Conservation (phyloP, 2,797 vertebrate genomes). For the Garrulus glandarius region DNA sequence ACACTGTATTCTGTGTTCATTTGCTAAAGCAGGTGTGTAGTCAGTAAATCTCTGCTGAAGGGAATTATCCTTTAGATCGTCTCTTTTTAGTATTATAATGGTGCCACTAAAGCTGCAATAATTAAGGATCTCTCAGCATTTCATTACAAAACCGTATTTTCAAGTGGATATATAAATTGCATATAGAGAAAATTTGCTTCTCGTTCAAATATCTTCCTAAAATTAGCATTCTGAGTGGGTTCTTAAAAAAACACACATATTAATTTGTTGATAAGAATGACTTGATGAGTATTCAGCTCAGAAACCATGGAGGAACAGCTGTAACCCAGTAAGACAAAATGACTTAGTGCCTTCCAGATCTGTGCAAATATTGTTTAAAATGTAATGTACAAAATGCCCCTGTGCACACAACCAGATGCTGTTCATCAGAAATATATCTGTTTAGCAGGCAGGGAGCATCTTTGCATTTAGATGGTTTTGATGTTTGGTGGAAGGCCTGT, state of each 20-base stretch:
- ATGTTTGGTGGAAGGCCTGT: neutral
- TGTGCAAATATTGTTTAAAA: neutral
- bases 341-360: neutral
- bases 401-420: neutral
- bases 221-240: conserved; percentile 33
- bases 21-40: conserved; percentile 61
- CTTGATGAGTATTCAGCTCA: conserved; percentile 13
- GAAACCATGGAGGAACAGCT: conserved; percentile 27
- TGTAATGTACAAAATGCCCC: neutral
- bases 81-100: conserved; percentile 21
- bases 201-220: conserved; percentile 34
- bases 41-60: conserved; percentile 61
- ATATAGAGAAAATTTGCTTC: conserved; percentile 14
- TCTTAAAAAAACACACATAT: conserved; percentile 20
- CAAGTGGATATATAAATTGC: conserved; percentile 36
- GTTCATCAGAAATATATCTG: neutral
- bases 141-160: conserved; percentile 65
- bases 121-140: conserved; percentile 69
- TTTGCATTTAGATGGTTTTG: neutral
- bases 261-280: conserved; percentile 16
- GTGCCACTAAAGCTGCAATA: conserved; percentile 43
- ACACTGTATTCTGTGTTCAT: conserved; percentile 34
- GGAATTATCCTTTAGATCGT: conserved; percentile 30
- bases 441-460: neutral
- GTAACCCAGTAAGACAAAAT: neutral